phyloP scores from a whole-genome alignment of 1,140 invertebrate species.

The Dendroctonus ponderosae region DNA sequence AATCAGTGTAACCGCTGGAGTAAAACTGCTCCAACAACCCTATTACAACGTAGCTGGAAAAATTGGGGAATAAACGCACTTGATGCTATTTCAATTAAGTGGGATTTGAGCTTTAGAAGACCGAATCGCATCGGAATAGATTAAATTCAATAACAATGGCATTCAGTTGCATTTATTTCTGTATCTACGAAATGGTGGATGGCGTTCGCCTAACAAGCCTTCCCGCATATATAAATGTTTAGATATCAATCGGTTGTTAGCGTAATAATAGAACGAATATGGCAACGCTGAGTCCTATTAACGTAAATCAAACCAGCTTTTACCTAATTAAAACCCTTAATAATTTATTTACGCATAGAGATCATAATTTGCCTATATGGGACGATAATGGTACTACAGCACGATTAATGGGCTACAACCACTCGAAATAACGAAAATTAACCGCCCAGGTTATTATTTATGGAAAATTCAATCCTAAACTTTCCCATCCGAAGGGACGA shows the following conservation, averaged over 20 bases:
- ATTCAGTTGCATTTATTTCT: too few relatives aligned
- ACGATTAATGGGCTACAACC: constrained; percentile 21
- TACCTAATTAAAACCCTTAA: constrained; percentile 32
- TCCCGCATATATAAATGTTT: constrained; percentile 1
- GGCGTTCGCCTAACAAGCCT: not conserved
- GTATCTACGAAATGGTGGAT: too few relatives aligned
- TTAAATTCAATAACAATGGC: too few relatives aligned
- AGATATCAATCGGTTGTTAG: constrained; percentile 5
- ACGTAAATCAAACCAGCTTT: constrained; percentile 23
- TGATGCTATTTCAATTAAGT: constrained; percentile 27
- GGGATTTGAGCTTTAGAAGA: constrained; percentile 11
- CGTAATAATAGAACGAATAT: constrained; percentile 9
- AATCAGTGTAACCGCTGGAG: constrained; percentile 10
- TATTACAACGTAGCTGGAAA: constrained; percentile 20
- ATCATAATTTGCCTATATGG: constrained; percentile 25
- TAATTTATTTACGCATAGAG: constrained; percentile 29
- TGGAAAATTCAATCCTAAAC: constrained; percentile 15
- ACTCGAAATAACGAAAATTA: constrained; percentile 19
- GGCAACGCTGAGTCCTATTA: constrained; percentile 20
- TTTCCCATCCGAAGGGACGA: not conserved
- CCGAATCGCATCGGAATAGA: not conserved
- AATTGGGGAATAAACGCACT: constrained; percentile 18
- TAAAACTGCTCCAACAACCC: constrained; percentile 20
- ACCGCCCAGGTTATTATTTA: constrained; percentile 12
- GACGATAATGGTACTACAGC: constrained; percentile 24